Percentiles rank a stretch among this genome's conserved stretches.
Evolutionary conservation across 2,797 vertebrate genomes (phyloP).

Genomic region (Cyprinodon diabolis): DNA sequence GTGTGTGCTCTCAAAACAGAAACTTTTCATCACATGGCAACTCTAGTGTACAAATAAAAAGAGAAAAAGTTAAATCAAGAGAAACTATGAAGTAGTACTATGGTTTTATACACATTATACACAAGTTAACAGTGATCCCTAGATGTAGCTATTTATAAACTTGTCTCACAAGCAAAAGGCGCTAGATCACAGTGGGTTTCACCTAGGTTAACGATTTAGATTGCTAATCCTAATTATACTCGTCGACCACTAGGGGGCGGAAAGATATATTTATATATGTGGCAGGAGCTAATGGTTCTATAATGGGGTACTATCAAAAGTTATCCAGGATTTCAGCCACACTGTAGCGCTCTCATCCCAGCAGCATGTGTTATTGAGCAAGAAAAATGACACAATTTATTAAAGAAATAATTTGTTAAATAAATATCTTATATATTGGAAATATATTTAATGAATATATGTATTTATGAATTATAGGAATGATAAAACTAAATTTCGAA

Average conservation of each 20-base stretch:
- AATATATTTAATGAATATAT: not conserved
- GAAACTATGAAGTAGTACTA: constrained; percentile 74
- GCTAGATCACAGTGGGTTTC: constrained; percentile 76
- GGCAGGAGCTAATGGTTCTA: constrained; percentile 55
- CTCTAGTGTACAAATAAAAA: constrained; percentile 71
- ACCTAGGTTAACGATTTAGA: constrained; percentile 67
- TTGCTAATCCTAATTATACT: constrained; percentile 66
- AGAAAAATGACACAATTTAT: constrained; percentile 4
- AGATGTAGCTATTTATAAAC: constrained; percentile 64
- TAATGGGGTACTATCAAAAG: constrained; percentile 51
- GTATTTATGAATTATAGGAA: not conserved
- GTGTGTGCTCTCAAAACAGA: constrained; percentile 56
- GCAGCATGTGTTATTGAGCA: constrained; percentile 1
- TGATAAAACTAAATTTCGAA: not conserved
- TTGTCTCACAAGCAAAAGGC: constrained; percentile 66
- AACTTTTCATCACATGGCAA: constrained; percentile 72
- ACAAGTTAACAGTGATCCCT: constrained; percentile 75
- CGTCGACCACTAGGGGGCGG: constrained; percentile 49
- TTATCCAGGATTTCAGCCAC: constrained; percentile 27
- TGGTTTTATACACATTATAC: constrained; percentile 82
- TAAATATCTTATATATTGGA: not conserved
- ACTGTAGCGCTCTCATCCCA: constrained; percentile 19
- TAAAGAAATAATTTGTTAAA: not conserved
- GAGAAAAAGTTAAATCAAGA: constrained; percentile 65
- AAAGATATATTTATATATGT: constrained; percentile 44